phyloP scores from a whole-genome alignment of 2,797 vertebrate species.

The Phrynocephalus vlangalii region DNA sequence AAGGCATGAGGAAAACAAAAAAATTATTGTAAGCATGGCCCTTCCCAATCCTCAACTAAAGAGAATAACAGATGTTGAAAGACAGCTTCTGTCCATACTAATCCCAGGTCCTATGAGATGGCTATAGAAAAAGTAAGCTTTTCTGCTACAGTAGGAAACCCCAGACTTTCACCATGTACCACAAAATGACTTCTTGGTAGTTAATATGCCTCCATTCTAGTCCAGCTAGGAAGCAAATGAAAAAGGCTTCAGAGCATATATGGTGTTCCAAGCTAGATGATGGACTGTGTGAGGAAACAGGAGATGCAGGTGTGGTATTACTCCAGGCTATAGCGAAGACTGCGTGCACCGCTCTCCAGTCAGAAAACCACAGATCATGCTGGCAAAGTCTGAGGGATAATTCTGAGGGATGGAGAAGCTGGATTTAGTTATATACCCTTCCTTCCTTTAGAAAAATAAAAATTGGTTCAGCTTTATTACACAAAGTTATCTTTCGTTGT shows the following conservation, averaged over 20 bases:
- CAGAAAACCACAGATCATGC: not conserved
- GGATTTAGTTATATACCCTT: not conserved
- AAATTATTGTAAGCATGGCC: slow-evolving; percentile 18
- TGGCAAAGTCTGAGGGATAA: not conserved
- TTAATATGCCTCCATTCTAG: not conserved
- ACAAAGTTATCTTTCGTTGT: slow-evolving; percentile 19
- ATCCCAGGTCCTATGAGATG: slow-evolving; percentile 18
- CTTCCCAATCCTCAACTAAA: slow-evolving; percentile 27
- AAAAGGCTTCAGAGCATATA: not conserved
- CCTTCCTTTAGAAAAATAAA: not conserved
- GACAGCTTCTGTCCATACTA: slow-evolving; percentile 45
- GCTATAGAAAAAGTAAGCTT: not conserved
- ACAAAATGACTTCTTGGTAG: not conserved
- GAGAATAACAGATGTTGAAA: slow-evolving; percentile 36
- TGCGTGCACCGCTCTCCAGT: not conserved
- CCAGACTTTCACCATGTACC: not conserved
- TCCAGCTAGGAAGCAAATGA: not conserved
- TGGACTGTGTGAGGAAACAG: not conserved
- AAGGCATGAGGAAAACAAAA: slow-evolving; percentile 25
- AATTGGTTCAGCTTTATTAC: not conserved
- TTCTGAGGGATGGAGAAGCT: not conserved
- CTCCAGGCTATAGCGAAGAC: not conserved
- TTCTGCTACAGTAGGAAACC: not conserved
- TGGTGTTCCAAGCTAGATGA: too few relatives aligned
- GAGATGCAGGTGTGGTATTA: not conserved